These are phyloP conservation scores for Orthonevra nobilis DNA, from an alignment of 2,888 invertebrate genomes.

Conservation along the genomic window DNA sequence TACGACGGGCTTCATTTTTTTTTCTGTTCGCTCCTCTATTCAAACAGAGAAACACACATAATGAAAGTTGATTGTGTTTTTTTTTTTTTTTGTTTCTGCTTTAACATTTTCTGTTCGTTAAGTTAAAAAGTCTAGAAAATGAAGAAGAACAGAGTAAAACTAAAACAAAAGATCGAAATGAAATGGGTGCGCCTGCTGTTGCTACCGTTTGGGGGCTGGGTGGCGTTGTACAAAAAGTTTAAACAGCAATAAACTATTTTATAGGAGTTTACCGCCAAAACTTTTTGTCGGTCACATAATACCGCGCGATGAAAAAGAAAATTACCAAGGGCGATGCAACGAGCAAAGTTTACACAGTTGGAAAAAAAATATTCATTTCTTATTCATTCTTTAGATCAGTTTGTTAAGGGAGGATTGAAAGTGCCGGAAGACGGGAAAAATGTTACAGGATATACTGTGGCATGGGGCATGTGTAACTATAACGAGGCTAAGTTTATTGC, in stretches of 20 bases:
- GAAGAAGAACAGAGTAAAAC: neutral
- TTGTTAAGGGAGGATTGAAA: too few relatives aligned
- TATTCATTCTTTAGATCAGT: too few relatives aligned
- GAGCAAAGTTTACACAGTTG: constrained; percentile 10
- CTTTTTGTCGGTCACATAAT: constrained; percentile 33
- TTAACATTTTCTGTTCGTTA: too few relatives aligned
- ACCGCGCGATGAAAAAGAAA: constrained; percentile 27
- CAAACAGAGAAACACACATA: too few relatives aligned
- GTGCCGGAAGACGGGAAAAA: too few relatives aligned
- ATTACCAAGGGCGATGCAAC: neutral
- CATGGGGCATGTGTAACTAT: too few relatives aligned
- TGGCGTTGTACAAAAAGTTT: too few relatives aligned
- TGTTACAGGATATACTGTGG: too few relatives aligned
- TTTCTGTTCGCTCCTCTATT: too few relatives aligned
- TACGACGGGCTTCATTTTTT: constrained; percentile 6
- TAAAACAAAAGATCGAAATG: constrained; percentile 32
- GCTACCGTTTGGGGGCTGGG: neutral
- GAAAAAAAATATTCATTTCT: too few relatives aligned
- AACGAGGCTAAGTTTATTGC: too few relatives aligned
- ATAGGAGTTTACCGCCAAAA: constrained; percentile 24
- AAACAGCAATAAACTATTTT: constrained; percentile 49
- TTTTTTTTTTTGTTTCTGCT: neutral
- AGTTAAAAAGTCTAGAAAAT: neutral
- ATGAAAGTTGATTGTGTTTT: too few relatives aligned
- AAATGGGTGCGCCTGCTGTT: neutral